Conservation (phyloP, 2,888 invertebrate species). For the Lithophane semibrunnea region DNA sequence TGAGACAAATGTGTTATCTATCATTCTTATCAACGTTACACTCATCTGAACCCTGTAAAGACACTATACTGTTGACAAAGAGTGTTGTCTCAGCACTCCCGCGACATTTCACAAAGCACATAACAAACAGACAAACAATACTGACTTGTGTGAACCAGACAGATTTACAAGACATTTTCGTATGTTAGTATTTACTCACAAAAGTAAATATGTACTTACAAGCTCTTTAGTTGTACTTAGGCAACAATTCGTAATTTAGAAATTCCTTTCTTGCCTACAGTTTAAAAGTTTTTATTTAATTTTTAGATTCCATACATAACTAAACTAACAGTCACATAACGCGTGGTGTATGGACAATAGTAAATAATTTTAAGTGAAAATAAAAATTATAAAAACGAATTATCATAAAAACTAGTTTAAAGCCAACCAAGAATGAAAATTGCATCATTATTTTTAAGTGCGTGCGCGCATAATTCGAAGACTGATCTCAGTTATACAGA, state of each 20-base stretch:
- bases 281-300: background rate
- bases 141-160: constrained; percentile 28
- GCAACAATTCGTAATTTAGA: background rate
- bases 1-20: background rate
- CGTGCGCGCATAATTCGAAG: constrained; percentile 30
- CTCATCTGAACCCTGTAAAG: constrained; percentile 18
- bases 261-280: background rate
- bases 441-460: constrained; percentile 43
- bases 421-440: constrained; percentile 45
- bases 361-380: constrained; percentile 6
- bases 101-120: constrained; percentile 51
- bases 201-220: constrained; percentile 9
- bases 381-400: constrained; percentile 5
- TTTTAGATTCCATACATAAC: background rate
- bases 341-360: background rate
- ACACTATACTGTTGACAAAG: constrained; percentile 25
- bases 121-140: constrained; percentile 47
- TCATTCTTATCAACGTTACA: constrained; percentile 9
- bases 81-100: constrained; percentile 37
- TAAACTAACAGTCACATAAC: background rate
- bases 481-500: constrained; percentile 49
- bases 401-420: constrained; percentile 28
- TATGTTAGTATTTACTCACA: constrained; percentile 18
- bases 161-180: constrained; percentile 16
- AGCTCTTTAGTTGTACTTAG: background rate